phyloP scores from a whole-genome alignment of 2,113 vertebrate species.

The Halichoeres trimaculatus region DNA sequence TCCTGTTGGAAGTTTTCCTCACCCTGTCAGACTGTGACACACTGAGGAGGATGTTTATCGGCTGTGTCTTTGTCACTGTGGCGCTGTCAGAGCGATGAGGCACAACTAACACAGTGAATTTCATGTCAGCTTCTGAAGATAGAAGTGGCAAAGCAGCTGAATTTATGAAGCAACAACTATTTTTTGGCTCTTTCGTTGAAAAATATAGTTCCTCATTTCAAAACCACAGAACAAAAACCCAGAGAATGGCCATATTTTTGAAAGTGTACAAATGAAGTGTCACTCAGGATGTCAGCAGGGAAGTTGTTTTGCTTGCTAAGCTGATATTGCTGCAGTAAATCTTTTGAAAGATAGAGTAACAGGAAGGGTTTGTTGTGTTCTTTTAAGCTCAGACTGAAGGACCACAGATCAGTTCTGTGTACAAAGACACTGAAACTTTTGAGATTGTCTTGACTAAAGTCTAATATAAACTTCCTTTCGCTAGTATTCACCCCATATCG shows the following conservation, averaged over 20 bases:
- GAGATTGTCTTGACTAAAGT: no score
- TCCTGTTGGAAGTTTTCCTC: slow-evolving; percentile 30
- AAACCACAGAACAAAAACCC: background rate
- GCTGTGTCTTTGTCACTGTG: slow-evolving; percentile 54
- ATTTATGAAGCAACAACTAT: slow-evolving; percentile 48
- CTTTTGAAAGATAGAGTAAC: background rate
- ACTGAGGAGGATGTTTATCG: slow-evolving; percentile 56
- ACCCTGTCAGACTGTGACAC: slow-evolving; percentile 57
- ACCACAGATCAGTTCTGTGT: no score
- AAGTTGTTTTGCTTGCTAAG: slow-evolving; percentile 2
- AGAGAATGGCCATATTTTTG: background rate
- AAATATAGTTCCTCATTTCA: background rate
- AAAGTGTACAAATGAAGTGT: slow-evolving; percentile 2
- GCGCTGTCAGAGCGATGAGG: slow-evolving; percentile 66
- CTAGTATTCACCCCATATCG: no score
- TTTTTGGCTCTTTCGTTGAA: background rate
- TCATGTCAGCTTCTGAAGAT: slow-evolving; percentile 66
- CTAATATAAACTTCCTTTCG: no score
- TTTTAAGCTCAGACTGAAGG: background rate
- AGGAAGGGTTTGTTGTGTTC: background rate
- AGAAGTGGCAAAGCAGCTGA: slow-evolving; percentile 49
- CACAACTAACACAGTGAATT: slow-evolving; percentile 41
- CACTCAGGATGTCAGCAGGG: background rate
- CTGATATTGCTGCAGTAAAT: background rate
- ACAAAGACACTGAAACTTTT: no score